Evolutionary conservation across 1,140 invertebrate species (phyloP).

Genomic region (Tribolium castaneum): DNA sequence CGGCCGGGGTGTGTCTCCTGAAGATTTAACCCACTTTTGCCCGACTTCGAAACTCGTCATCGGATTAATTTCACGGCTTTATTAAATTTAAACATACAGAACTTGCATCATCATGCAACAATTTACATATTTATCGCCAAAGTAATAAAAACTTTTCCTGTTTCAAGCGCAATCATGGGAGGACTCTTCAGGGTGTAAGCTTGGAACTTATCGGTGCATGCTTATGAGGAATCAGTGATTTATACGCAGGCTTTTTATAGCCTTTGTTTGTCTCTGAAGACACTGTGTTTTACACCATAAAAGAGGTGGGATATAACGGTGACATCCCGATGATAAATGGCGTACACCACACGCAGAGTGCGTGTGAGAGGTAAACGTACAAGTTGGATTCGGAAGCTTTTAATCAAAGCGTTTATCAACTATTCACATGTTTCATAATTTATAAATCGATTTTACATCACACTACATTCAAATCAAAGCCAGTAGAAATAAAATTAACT

Average conservation of each 20-base stretch:
- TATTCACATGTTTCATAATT: neutral
- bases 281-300: constrained; percentile 6
- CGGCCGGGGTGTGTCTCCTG: constrained; percentile 5
- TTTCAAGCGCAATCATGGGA: neutral
- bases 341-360: neutral
- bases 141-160: constrained; percentile 3
- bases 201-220: neutral
- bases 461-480: too few relatives aligned
- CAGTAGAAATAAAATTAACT: too few relatives aligned
- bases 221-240: neutral
- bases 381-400: neutral
- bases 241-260: neutral
- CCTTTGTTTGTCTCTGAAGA: neutral
- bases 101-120: neutral
- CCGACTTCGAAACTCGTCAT: neutral
- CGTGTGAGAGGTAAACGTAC: neutral
- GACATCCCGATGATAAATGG: constrained; percentile 21
- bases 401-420: neutral
- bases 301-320: neutral
- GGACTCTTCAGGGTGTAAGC: neutral
- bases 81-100: constrained; percentile 11
- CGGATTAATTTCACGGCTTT: neutral
- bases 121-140: constrained; percentile 19
- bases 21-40: neutral
- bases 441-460: neutral